Conservation (phyloP, 2,888 invertebrate genomes). For the Melanargia galathea region DNA sequence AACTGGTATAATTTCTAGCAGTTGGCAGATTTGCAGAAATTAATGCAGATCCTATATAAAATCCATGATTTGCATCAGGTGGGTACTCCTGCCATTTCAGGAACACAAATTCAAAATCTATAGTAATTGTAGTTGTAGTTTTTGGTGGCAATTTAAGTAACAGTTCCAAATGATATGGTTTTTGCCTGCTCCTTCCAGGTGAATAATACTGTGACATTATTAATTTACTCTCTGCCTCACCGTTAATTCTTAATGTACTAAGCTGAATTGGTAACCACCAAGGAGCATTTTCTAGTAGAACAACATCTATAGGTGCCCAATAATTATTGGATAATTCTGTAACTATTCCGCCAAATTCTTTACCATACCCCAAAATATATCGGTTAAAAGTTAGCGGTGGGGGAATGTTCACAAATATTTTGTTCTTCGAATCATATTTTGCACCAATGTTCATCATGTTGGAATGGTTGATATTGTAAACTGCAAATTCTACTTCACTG, state of each 20-base stretch:
- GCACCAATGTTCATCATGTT: constrained; percentile 87
- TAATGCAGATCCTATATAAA: constrained; percentile 95
- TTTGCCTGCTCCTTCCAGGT: constrained; percentile 92
- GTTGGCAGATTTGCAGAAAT: constrained; percentile 90
- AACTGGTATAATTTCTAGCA: constrained; percentile 89
- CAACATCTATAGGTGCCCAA: constrained; percentile 87
- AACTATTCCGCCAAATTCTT: constrained; percentile 94
- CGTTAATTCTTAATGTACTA: constrained; percentile 90
- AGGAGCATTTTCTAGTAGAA: constrained; percentile 94
- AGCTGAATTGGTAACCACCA: constrained; percentile 95
- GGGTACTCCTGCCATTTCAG: constrained; percentile 99
- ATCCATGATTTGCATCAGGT: constrained; percentile 99
- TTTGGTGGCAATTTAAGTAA: constrained; percentile 89
- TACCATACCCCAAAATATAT: constrained; percentile 94
- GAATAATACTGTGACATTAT: constrained; percentile 79
- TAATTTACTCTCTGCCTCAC: constrained; percentile 82
- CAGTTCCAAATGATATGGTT: constrained; percentile 94
- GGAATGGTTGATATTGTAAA: constrained; percentile 85
- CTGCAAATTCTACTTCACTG: constrained; percentile 84
- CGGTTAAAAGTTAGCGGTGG: constrained; percentile 90
- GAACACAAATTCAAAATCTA: constrained; percentile 97
- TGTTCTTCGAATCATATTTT: constrained; percentile 72
- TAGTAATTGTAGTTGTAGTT: constrained; percentile 90
- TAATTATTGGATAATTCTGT: constrained; percentile 92
- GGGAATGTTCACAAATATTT: constrained; percentile 76